Evolutionary conservation across 2,888 invertebrate genomes (phyloP).

Genomic region (Dioctria linearis): DNA sequence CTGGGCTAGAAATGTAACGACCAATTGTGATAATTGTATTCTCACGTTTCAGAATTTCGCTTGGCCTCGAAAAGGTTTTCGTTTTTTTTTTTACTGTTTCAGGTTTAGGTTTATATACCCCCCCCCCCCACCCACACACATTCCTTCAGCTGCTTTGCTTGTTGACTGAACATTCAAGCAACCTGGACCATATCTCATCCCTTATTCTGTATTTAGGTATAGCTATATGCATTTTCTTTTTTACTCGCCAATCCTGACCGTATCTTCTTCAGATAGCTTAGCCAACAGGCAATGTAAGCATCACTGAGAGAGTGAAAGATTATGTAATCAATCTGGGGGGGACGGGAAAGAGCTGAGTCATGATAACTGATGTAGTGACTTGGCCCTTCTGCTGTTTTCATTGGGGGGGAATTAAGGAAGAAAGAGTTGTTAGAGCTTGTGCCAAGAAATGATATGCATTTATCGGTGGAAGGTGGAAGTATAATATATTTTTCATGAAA

Average conservation of each 20-base stretch:
- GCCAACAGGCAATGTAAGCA: conserved; percentile 35
- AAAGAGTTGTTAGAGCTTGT: not conserved
- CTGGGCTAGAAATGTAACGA: conserved; percentile 1
- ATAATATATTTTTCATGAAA: conserved; percentile 18
- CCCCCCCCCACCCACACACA: too few relatives aligned
- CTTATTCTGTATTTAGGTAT: too few relatives aligned
- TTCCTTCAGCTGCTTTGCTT: not conserved
- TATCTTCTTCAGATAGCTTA: conserved; percentile 16
- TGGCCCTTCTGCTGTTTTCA: conserved; percentile 17
- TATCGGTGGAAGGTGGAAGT: conserved; percentile 23
- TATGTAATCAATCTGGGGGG: conserved; percentile 40
- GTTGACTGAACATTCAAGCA: not conserved
- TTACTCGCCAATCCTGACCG: not conserved
- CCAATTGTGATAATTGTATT: conserved; percentile 35
- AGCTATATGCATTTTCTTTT: conserved; percentile 15
- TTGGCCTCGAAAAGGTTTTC: conserved; percentile 5
- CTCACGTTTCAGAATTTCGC: conserved; percentile 31
- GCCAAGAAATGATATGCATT: conserved; percentile 41
- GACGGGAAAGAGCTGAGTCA: conserved; percentile 24
- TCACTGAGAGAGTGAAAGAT: conserved; percentile 28
- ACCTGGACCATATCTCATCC: not conserved
- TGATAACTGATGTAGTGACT: conserved; percentile 42
- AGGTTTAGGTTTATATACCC: not conserved
- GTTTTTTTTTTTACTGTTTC: conserved; percentile 5
- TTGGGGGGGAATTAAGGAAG: not conserved